Evolutionary conservation across 2,113 vertebrate species (phyloP), one percentile per base, ranked within the genome.

Genomic region (Ceyx margarethae): DNA sequence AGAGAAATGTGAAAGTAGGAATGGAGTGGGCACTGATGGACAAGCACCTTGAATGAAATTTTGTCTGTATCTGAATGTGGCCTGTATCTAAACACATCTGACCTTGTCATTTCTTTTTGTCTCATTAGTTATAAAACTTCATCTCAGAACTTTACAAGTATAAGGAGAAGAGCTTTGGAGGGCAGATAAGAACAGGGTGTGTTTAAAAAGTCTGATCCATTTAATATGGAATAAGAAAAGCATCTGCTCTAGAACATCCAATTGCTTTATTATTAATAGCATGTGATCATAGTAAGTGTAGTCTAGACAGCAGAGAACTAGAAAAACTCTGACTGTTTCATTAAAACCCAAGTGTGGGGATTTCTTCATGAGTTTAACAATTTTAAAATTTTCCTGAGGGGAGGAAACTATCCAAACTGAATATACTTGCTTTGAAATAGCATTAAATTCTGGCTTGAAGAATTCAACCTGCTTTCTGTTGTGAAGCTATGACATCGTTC

Each of bases 231-330:
- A 26, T 20, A 26, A 61, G 46, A 54, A 18, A 66, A 64, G 7
- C 10, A 13, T 56, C 40, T 53, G 13, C 57, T 85, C 37, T 65
- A 51, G 28, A 40, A 75, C 33, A 17, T 13, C 68, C 67, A 31
- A 0, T 5, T 61, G 40, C 15, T 79, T 65, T 42, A 13, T 48
- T 50, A 53, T 37, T 16, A 53, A 28, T 67, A 79, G 26, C 14
- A 5, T 26, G 45, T 21, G 35, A 20, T 2, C 0, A 3, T n/a
- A 64, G 16, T 51, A 26, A 43, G 51, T 16, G 1, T 1, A 67
- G 31, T 22, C 60, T 7, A 81, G 74, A 46, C 60, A 86, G 72
- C n/a, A 83, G 81, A 74, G 23, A 50, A 50, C 22, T 50, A 50
- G 48, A 50, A 50, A 50, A 50, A 23, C 48, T 50, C 51, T 89